These are phyloP conservation scores for Ypsolopha scabrella DNA, from an alignment of 2,888 invertebrate species.

Conservation along the genomic window DNA sequence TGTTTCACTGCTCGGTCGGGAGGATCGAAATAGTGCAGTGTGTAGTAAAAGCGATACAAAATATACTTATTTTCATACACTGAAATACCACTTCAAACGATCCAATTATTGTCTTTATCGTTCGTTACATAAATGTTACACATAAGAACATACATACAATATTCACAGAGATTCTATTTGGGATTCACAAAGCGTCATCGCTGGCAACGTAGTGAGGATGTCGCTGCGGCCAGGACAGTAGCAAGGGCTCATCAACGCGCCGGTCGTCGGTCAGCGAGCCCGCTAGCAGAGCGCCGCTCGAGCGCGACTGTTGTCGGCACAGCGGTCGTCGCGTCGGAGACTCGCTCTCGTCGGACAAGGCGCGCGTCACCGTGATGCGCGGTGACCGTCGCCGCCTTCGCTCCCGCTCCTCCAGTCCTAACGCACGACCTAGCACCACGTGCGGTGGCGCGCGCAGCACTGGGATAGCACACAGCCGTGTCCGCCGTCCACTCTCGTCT, in stretches of 20 bases:
- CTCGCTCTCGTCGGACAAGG: constrained; percentile 80
- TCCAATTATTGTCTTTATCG: constrained; percentile 2
- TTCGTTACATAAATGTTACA: neutral
- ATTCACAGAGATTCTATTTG: constrained; percentile 8
- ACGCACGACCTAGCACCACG: constrained; percentile 71
- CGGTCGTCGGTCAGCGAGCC: constrained; percentile 58
- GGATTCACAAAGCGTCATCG: constrained; percentile 51
- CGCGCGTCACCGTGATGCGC: constrained; percentile 78
- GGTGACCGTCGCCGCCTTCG: constrained; percentile 70
- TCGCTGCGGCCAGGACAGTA: constrained; percentile 69
- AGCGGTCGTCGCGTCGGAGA: constrained; percentile 61
- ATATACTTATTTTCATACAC: neutral
- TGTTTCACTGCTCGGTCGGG: constrained; percentile 52
- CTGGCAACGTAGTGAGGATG: constrained; percentile 28
- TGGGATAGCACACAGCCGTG: constrained; percentile 46
- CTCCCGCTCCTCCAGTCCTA: constrained; percentile 61
- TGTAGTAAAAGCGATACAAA: constrained; percentile 16
- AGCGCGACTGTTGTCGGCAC: constrained; percentile 60
- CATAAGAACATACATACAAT: neutral
- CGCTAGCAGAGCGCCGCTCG: constrained; percentile 59
- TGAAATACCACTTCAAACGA: neutral
- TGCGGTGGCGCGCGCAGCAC: constrained; percentile 69
- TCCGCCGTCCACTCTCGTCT: constrained; percentile 42
- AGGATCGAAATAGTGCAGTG: constrained; percentile 39
- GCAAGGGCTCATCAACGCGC: constrained; percentile 56